Evolutionary conservation across 2,797 vertebrate species (phyloP).

Genomic region (Menidia menidia): DNA sequence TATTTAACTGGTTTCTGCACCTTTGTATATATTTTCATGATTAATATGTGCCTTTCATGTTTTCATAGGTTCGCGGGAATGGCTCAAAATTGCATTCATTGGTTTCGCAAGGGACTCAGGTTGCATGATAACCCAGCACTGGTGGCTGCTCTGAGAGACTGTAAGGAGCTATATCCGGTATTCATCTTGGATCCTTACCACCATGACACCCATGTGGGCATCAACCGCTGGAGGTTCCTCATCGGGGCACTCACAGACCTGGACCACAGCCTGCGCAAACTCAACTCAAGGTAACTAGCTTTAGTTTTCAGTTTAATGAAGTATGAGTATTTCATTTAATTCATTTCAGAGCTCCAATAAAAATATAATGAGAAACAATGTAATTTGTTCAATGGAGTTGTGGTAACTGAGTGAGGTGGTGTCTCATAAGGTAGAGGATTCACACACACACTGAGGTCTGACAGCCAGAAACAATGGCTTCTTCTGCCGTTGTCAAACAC

Average conservation of each 20-base stretch:
- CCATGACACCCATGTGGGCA: slow-evolving; percentile 52
- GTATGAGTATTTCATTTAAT: too few species aligned
- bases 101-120: slow-evolving; percentile 85
- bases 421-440: neutral
- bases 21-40: neutral
- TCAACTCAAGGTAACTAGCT: slow-evolving; percentile 75
- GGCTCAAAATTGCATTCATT: slow-evolving; percentile 78
- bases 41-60: neutral
- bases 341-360: too few species aligned
- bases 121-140: slow-evolving; percentile 84
- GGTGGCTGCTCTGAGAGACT: slow-evolving; percentile 71
- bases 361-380: neutral
- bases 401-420: neutral
- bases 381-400: neutral
- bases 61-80: slow-evolving; percentile 47
- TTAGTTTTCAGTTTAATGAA: neutral
- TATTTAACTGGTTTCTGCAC: neutral
- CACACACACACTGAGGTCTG: neutral
- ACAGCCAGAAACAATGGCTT: neutral
- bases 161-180: slow-evolving; percentile 76
- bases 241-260: slow-evolving; percentile 77
- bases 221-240: slow-evolving; percentile 79
- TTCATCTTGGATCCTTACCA: slow-evolving; percentile 80
- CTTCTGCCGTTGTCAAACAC: too few species aligned
- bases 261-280: slow-evolving; percentile 77